Percentiles rank a stretch among this genome's conserved stretches.
Conservation (phyloP, 2,113 vertebrate species). For the Lagenorhynchus albirostris region DNA sequence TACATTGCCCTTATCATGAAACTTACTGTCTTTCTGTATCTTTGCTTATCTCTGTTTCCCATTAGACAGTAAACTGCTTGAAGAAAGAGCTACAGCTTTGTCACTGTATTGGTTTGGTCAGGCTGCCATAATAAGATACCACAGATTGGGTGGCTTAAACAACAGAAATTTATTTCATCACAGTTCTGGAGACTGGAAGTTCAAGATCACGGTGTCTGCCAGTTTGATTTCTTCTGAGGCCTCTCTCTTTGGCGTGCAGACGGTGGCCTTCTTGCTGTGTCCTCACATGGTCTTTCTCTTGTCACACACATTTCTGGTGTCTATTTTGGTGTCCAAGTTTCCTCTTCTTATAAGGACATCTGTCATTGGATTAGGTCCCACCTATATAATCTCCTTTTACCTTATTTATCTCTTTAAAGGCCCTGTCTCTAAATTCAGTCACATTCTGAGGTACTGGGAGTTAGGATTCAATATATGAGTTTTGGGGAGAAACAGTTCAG, state of each 20-base stretch:
- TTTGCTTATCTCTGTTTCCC: background rate
- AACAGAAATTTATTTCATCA: background rate
- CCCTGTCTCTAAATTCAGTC: background rate
- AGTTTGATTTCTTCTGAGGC: background rate
- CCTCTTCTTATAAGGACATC: background rate
- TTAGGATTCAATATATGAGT: background rate
- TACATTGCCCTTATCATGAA: background rate
- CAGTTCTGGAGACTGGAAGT: background rate
- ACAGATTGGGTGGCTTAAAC: background rate
- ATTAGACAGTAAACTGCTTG: background rate
- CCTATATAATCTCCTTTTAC: background rate
- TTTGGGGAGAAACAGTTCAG: background rate
- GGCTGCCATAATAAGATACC: background rate
- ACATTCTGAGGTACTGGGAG: background rate
- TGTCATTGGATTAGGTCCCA: background rate
- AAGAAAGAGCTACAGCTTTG: background rate
- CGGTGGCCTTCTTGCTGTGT: fast-evolving
- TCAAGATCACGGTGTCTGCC: background rate
- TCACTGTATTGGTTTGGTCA: background rate
- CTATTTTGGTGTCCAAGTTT: background rate
- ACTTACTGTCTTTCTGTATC: background rate
- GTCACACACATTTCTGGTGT: background rate
- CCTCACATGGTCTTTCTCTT: background rate
- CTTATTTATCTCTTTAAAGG: background rate
- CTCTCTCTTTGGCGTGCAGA: background rate